Conservation (phyloP, 2,797 vertebrate genomes). For the Xiphorhynchus erythropygius region DNA sequence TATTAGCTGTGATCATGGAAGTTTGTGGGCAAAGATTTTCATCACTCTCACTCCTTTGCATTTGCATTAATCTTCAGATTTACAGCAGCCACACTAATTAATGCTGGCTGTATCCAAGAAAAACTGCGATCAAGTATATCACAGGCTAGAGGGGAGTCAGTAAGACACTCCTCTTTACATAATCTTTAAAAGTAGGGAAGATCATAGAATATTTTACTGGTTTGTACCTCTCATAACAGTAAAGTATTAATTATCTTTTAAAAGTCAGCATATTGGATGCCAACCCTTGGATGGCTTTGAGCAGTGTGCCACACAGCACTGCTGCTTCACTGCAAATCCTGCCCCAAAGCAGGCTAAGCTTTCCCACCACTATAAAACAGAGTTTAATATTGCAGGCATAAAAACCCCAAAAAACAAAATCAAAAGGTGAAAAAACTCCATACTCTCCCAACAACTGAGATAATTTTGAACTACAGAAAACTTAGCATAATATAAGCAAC, state of each 20-base stretch:
- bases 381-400: neutral
- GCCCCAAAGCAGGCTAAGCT: neutral
- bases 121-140: neutral
- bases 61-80: neutral
- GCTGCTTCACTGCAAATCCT: neutral
- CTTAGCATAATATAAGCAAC: neutral
- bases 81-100: neutral
- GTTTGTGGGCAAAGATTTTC: neutral
- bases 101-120: neutral
- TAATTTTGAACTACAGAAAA: neutral
- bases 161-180: neutral
- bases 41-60: neutral
- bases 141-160: neutral
- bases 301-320: neutral
- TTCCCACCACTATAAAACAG: neutral
- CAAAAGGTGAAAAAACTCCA: neutral
- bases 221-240: neutral
- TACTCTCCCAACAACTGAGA: neutral
- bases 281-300: neutral
- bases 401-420: neutral
- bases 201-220: neutral
- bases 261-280: neutral
- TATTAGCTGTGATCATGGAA: neutral
- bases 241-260: neutral
- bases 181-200: neutral